Percentiles rank a stretch among this genome's conserved stretches.
phyloP scores from a whole-genome alignment of 2,888 invertebrate genomes.

The Andricus quercusramuli region DNA sequence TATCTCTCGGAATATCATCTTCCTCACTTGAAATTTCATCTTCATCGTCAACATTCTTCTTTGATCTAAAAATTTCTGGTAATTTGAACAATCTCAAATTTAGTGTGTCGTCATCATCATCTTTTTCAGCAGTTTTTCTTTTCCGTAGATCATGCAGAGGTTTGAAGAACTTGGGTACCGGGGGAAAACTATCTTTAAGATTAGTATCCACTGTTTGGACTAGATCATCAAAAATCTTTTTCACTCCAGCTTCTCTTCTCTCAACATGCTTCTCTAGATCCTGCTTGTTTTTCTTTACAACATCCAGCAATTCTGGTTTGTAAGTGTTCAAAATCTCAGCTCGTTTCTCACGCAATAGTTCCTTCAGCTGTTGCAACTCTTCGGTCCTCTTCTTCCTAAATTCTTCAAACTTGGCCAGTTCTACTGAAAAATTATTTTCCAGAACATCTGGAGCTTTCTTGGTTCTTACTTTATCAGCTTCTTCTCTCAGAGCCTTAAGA shows the following conservation, averaged over 20 bases:
- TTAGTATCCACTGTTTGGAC: neutral
- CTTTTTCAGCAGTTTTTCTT: slow-evolving; percentile 31
- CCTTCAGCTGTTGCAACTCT: slow-evolving; percentile 57
- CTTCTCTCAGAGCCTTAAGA: slow-evolving; percentile 52
- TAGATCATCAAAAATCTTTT: slow-evolving; percentile 11
- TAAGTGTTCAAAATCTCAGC: slow-evolving; percentile 58
- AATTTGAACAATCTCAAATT: neutral
- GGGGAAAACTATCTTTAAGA: slow-evolving; percentile 45
- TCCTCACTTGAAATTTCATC: neutral
- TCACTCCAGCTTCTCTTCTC: neutral
- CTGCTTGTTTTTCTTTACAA: slow-evolving; percentile 44
- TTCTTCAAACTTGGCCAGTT: slow-evolving; percentile 48
- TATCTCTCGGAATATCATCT: neutral
- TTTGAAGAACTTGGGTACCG: slow-evolving; percentile 51
- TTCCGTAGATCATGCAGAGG: slow-evolving; percentile 44
- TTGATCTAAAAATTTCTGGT: neutral
- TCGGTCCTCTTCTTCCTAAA: slow-evolving; percentile 54
- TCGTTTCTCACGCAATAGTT: slow-evolving; percentile 57
- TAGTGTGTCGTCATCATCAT: neutral
- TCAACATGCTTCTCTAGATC: neutral
- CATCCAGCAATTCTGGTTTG: slow-evolving; percentile 57
- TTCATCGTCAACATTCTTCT: neutral
- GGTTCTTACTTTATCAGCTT: slow-evolving; percentile 51
- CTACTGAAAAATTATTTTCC: slow-evolving; percentile 25
- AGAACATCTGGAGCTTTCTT: neutral